Evolutionary conservation across 2,113 vertebrate species (phyloP), one percentile per base, ranked within the genome.

Genomic region (Suncus etruscus): DNA sequence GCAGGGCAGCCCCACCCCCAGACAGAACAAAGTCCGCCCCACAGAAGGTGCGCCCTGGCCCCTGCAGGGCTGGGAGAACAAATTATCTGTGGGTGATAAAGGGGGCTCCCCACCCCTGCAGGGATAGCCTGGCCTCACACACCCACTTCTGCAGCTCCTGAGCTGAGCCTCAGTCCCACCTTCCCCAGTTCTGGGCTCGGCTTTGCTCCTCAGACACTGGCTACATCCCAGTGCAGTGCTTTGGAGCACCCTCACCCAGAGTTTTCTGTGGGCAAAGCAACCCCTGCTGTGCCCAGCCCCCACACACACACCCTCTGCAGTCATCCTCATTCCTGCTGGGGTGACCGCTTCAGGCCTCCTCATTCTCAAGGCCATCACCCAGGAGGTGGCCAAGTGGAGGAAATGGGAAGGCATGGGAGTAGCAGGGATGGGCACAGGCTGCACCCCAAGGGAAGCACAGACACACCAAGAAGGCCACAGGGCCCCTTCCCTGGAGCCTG

Each of bases 61-160:
- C 45, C 11, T 1, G 74, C 8, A 3, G 83, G 47, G 54, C 63
- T 2, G 47, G 78, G 74, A 83, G 54, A 25, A 25, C 73, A 11
- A n/a, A 66, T 83, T 81, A 87, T 82, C 79, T 83, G 69, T 6
- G 22, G 70, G 69, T 68, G 85, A 79, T 39, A 80, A 74, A 86
- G 87, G 75, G 63, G 87, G 66, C 12, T 54, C n/a, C 6, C 8
- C 39, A 39, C 39, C 39, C 39, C 39, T 39, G 5, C 39, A 6
- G 58, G 58, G 6, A 22, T 15, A 8, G 58, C 16, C 45, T 79
- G 82, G 31, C 48, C 7, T 6, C 82, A 8, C 20, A 84, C 50
- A 20, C 27, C 29, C 50, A 2, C 27, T 58, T 10, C 11, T 7
- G 77, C 45, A 12, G 29, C 18, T 78, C n/a, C 4, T 2, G 4